Base-by-base conservation (phyloP, 92 coral and sea anemone species). In the Plumapathes pennacea region DNA sequence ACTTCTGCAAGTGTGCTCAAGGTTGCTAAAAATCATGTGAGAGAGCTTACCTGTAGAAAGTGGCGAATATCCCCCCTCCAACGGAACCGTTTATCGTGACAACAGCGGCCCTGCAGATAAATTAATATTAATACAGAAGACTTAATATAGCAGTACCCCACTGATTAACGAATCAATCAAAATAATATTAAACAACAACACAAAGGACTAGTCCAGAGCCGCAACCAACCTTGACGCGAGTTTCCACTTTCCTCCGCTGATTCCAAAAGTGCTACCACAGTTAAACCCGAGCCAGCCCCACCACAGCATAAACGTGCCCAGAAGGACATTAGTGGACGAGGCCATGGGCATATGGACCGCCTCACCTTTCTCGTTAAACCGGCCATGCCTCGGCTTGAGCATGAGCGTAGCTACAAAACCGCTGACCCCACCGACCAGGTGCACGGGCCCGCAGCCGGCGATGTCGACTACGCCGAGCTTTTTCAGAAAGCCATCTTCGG, bases 231-330 rank as follows among this genome's bases (percentile, higher is more conserved):
- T 88, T 39, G 96, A 85, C 7, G 90, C 96, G 9, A 88, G 84
- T 46, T 78, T 88, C 96, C 96, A 88, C 34, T 83, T 88, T 47
- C 60, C 81, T 33, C 96, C 96, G 24, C 80, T 88, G n/a, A 84
- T 72, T 6, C 96, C 96, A 60, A 88, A 88, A 4, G 96, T 88
- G 67, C 96, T 88, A 2, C 96, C 96, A 44, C 96, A 88, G 57
- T 88, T 88, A 56, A 88, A 88, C 1, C 96, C 96, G 12, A 88
- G 75, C 96, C 96, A 88, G 1, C 96, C 96, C 95, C 95, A 86
- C 95, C 95, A 87, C 21, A 87, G 24, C 95, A 87, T 87, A 33
- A 82, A 87, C 1, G 96, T 88, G 2, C 96, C 96, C 13, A 88
- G 70, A 19, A 88, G 54, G n/a, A 88, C 88, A 45, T 88, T 88